These are phyloP conservation scores for Sycophila texana DNA, from an alignment of 2,888 invertebrate genomes.

Conservation along the genomic window DNA sequence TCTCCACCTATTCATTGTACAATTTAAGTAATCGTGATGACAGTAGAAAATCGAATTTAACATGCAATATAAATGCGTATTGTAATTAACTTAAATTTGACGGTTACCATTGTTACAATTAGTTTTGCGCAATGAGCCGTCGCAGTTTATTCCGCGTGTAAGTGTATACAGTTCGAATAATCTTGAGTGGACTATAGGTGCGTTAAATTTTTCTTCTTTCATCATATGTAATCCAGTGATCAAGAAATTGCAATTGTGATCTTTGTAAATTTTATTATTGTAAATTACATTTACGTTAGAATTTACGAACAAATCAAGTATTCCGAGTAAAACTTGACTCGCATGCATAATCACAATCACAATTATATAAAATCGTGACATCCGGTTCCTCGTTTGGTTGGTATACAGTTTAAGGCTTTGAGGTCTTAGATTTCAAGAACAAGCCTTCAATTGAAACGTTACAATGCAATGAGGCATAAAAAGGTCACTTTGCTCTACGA, in stretches of 20 bases:
- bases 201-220: too few species aligned
- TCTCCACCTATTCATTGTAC: neutral
- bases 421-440: conserved; percentile 1
- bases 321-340: neutral
- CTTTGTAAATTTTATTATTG: neutral
- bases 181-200: too few species aligned
- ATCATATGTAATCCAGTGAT: conserved; percentile 12
- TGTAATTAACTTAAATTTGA: too few species aligned
- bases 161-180: too few species aligned
- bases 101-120: too few species aligned
- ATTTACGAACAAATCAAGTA: too few species aligned
- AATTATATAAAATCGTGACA: conserved; percentile 8
- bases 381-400: neutral
- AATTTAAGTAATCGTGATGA: too few species aligned
- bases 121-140: too few species aligned
- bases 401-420: neutral
- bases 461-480: neutral
- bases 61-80: neutral
- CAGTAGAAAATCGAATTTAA: too few species aligned
- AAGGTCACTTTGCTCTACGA: neutral
- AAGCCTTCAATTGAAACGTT: neutral
- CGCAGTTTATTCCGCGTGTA: neutral
- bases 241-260: conserved; percentile 32
- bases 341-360: neutral
- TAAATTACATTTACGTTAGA: too few species aligned